Base-by-base conservation (phyloP, 2,797 vertebrate species). In the Masticophis lateralis region DNA sequence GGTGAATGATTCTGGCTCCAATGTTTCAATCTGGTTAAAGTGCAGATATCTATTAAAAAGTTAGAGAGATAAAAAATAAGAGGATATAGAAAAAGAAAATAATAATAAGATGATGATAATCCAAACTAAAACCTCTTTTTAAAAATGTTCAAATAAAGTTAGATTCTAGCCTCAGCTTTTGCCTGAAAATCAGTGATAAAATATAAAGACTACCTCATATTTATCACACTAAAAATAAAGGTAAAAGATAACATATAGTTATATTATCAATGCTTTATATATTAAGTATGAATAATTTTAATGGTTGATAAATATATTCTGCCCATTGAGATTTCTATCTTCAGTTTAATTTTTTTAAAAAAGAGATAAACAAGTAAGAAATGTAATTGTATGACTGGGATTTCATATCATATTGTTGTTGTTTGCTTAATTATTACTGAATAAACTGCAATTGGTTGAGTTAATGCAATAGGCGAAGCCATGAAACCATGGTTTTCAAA, bases 1-100 rank as follows among this genome's bases (percentile, higher is more conserved):
- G 90, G 98, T 98, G 96, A 99, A 99, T 51, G 99, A 98, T 96
- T 99, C 99, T 0, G 99, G 98, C 96, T 99, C 99, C 98, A 99
- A 96, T 0, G 98, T 98, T 96, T 99, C 99, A 89, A 99, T 99
- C 97, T 99, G 99, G 98, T 99, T 99, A 98, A 99, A 99, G 98
- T 99, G 99, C 96, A 99, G 98, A 96, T 99, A 99, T 96, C 99
- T 99, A 96, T 83, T 97, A 95, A 94, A 43, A 90, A 0, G 87
- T 95, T 89, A 94, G 2, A 25, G 22, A 47, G 12, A 37, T 0
- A 93, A 10, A 94, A n/a, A 90, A 93, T 92, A 95, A 63, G 94
- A 91, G 88, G 27, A 56, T 3, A 91, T 0, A 94, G 91, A 93
- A 79, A 79, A 79, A 83, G 9, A 83, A 83, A 83, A 83, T 83